phyloP scores from a whole-genome alignment of 1,140 invertebrate species.

The Rhizoglyphus robini region DNA sequence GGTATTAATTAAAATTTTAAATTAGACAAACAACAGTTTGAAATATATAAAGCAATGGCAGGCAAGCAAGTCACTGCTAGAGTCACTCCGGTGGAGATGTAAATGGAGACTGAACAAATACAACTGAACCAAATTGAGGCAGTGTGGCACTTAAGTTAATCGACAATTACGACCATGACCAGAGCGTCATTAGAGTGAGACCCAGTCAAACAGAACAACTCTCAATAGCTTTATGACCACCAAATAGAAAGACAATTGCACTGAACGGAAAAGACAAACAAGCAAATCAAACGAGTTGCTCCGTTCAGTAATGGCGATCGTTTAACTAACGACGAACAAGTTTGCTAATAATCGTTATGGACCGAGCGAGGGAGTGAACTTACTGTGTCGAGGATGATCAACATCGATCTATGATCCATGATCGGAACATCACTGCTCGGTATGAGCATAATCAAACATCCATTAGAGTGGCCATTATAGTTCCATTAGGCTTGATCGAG shows the following conservation, averaged over 20 bases:
- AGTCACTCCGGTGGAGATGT: not conserved
- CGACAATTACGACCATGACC: not conserved
- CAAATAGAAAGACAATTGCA: too few species aligned
- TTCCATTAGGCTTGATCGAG: too few species aligned
- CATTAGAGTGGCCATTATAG: too few species aligned
- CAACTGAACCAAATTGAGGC: not conserved
- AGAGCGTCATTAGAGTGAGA: not conserved
- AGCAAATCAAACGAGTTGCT: too few species aligned
- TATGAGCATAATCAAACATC: too few species aligned
- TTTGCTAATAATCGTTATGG: too few species aligned
- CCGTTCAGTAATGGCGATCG: not conserved
- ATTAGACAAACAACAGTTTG: not conserved
- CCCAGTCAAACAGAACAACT: not conserved
- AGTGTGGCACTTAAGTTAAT: slow-evolving; percentile 7
- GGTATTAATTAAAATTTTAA: slow-evolving; percentile 9
- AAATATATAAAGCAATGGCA: not conserved
- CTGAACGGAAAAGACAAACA: slow-evolving; percentile 11
- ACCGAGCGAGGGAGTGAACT: too few species aligned
- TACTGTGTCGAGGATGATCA: too few species aligned
- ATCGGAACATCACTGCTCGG: too few species aligned
- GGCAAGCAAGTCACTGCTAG: too few species aligned
- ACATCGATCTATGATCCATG: too few species aligned
- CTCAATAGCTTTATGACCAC: too few species aligned
- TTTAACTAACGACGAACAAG: not conserved
- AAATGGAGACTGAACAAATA: slow-evolving; percentile 6